A percentile compares a stretch with the other conserved stretches of the same genome.
Conservation (phyloP, 1,140 invertebrate species). For the Musca vetustissima region DNA sequence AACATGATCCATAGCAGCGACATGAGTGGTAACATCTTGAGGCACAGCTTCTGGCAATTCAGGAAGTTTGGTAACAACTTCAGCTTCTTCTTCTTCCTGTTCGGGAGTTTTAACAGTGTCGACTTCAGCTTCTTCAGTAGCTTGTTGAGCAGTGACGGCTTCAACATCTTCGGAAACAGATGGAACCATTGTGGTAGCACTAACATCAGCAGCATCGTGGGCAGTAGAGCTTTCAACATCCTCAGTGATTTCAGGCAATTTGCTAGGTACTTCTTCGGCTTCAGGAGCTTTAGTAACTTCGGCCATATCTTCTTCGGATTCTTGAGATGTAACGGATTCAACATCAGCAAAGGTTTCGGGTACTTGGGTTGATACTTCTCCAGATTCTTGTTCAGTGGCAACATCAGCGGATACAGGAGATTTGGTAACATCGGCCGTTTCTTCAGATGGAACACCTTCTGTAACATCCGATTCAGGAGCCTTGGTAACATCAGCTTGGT, state of each 20-base stretch:
- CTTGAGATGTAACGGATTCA: neutral
- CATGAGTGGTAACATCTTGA: slow-evolving; percentile 9
- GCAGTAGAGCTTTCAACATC: neutral
- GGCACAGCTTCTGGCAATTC: too few species aligned
- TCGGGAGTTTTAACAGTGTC: neutral
- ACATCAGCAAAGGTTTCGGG: neutral
- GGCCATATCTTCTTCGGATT: slow-evolving; percentile 1
- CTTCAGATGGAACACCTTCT: slow-evolving; percentile 2
- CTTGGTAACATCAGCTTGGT: neutral
- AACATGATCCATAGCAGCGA: neutral
- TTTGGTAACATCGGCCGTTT: neutral
- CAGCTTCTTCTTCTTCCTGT: slow-evolving; percentile 8
- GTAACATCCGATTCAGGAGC: neutral
- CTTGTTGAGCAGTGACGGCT: neutral
- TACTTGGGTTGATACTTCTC: neutral
- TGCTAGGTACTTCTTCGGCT: neutral
- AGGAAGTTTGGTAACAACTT: neutral
- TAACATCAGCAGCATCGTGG: slow-evolving; percentile 30
- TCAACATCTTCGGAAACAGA: slow-evolving; percentile 28
- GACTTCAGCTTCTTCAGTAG: neutral
- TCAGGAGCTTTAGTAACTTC: neutral
- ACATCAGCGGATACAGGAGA: neutral
- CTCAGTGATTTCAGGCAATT: too few species aligned
- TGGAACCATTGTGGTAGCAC: slow-evolving; percentile 28
- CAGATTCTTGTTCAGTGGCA: neutral